Evolutionary conservation across 2,888 invertebrate species (phyloP).

Genomic region (Xanthia icteritia): DNA sequence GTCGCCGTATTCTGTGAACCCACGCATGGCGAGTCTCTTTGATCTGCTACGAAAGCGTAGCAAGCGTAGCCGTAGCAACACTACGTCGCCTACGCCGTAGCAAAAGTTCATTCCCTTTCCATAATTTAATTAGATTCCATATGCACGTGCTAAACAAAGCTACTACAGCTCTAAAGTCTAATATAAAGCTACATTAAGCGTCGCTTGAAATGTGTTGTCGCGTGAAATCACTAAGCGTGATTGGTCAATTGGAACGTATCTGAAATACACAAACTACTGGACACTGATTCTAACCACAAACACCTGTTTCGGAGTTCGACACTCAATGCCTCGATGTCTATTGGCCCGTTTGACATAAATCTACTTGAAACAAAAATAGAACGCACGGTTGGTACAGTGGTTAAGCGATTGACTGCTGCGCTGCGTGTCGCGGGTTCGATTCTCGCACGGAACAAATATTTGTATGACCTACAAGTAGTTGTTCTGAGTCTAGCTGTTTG

Average conservation of each 20-base stretch:
- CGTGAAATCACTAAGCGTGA: constrained; percentile 44
- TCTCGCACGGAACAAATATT: too few species aligned
- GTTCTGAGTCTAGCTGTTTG: too few species aligned
- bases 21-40: not conserved
- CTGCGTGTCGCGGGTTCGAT: too few species aligned
- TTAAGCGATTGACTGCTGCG: too few species aligned
- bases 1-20: too few species aligned
- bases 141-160: not conserved
- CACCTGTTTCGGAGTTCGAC: constrained; percentile 33
- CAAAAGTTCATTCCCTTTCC: not conserved
- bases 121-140: not conserved
- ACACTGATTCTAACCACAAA: constrained; percentile 38
- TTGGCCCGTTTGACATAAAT: constrained; percentile 2
- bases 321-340: constrained; percentile 10
- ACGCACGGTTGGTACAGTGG: too few species aligned
- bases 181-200: constrained; percentile 21
- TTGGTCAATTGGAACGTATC: constrained; percentile 24
- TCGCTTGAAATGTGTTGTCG: too few species aligned
- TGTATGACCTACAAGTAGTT: too few species aligned
- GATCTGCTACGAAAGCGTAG: constrained; percentile 31
- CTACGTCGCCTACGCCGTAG: constrained; percentile 43
- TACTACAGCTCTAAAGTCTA: not conserved
- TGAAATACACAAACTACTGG: constrained; percentile 15
- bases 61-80: not conserved
- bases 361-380: too few species aligned